Evolutionary conservation across 2,797 vertebrate genomes (phyloP).

Genomic region (Sebastiscus tertius): DNA sequence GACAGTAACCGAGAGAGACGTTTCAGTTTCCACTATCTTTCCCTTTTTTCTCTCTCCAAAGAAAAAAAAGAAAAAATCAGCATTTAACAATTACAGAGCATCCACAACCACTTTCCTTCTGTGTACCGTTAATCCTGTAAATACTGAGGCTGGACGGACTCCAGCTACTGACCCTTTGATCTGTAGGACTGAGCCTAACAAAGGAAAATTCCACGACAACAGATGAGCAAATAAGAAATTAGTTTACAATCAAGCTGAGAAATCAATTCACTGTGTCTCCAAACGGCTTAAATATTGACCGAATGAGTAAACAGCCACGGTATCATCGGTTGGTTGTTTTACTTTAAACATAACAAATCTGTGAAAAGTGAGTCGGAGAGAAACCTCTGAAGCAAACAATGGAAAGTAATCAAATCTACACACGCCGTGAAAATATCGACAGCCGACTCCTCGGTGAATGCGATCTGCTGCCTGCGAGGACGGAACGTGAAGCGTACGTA

Average conservation of each 20-base stretch:
- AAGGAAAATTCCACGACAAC: conserved; percentile 39
- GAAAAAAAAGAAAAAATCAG: conserved; percentile 17
- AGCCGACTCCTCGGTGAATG: conserved; percentile 6
- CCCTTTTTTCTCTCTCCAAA: background rate
- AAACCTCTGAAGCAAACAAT: conserved; percentile 26
- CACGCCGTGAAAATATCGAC: background rate
- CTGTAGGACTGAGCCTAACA: conserved; percentile 28
- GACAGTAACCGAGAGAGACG: conserved; percentile 47
- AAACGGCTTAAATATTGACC: conserved; percentile 32
- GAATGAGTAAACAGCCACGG: conserved; percentile 27
- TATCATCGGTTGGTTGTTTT: conserved; percentile 16
- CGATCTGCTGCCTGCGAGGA: conserved; percentile 8
- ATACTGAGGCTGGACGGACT: conserved; percentile 31
- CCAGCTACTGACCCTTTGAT: conserved; percentile 42
- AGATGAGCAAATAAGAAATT: conserved; percentile 25
- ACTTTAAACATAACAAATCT: conserved; percentile 28
- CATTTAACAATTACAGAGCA: conserved; percentile 43
- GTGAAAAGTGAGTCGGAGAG: conserved; percentile 2
- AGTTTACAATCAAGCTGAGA: conserved; percentile 10
- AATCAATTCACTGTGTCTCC: background rate
- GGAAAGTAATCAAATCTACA: conserved; percentile 14
- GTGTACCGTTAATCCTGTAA: conserved; percentile 38
- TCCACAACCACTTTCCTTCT: conserved; percentile 23
- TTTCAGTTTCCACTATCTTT: conserved; percentile 53
- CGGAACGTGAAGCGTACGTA: background rate